Percentiles rank a stretch among this genome's conserved stretches.
These are phyloP conservation scores for Channa striata DNA, from an alignment of 2,797 vertebrate genomes.

Conservation along the genomic window DNA sequence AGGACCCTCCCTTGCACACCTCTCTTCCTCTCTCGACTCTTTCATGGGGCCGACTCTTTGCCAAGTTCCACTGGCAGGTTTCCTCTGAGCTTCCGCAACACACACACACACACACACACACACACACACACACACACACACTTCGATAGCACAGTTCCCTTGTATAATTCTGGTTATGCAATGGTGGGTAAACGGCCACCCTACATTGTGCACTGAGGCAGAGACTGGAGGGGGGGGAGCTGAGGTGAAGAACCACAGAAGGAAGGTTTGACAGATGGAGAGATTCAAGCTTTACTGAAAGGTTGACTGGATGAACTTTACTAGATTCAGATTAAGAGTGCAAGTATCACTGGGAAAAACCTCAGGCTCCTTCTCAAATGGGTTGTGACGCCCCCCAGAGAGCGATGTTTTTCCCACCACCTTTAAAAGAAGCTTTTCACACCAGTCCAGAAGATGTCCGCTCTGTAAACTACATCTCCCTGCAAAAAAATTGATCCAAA, in stretches of 20 bases:
- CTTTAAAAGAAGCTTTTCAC: conserved; percentile 24
- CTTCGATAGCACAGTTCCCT: conserved; percentile 70
- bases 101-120: conserved; percentile 43
- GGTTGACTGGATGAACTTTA: background rate
- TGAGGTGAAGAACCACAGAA: conserved; percentile 16
- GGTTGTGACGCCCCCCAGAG: background rate
- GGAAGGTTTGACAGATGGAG: background rate
- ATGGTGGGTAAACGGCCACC: conserved; percentile 74
- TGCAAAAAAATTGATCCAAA: too few species aligned
- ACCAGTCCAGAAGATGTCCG: conserved; percentile 5
- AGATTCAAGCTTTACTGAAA: conserved; percentile 3
- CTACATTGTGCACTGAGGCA: conserved; percentile 71
- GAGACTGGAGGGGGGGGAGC: conserved; percentile 41
- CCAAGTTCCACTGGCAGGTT: conserved; percentile 68
- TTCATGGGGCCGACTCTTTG: conserved; percentile 64
- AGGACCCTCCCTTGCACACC: conserved; percentile 20
- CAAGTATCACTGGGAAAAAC: background rate
- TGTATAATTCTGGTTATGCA: conserved; percentile 82
- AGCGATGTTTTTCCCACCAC: background rate
- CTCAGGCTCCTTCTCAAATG: conserved; percentile 1
- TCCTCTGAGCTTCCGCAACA: conserved; percentile 57
- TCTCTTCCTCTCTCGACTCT: conserved; percentile 40
- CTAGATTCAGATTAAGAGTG: background rate
- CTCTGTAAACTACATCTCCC: background rate
- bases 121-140: conserved; percentile 52